A percentile compares a stretch with the other conserved stretches of the same genome.
phyloP scores from a whole-genome alignment of 2,888 invertebrate genomes.

The Ennomos erosarius region DNA sequence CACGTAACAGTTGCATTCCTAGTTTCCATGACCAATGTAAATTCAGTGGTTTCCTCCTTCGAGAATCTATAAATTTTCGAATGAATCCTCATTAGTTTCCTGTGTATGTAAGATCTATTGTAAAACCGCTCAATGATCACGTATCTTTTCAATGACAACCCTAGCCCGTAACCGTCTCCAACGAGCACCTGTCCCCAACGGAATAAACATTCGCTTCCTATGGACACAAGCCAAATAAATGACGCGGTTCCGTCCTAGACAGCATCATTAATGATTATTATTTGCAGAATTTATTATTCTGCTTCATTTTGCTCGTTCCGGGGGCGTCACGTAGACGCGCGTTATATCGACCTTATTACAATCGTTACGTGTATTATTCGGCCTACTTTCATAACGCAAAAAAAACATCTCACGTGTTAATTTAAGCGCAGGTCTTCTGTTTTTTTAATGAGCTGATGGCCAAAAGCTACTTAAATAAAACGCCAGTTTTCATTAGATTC shows the following conservation, averaged over 20 bases:
- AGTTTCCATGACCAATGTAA: too few species aligned
- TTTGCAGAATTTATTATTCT: constrained; percentile 32
- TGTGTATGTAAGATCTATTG: too few species aligned
- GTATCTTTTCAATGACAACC: constrained; percentile 6
- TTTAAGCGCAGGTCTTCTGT: not conserved
- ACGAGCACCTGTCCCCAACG: constrained; percentile 42
- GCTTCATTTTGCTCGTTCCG: constrained; percentile 29
- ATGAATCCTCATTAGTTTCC: too few species aligned
- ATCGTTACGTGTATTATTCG: constrained; percentile 32
- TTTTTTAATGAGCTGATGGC: not conserved
- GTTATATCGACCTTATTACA: constrained; percentile 33
- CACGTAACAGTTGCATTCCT: too few species aligned
- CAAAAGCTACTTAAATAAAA: constrained; percentile 1
- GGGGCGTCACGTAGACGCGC: constrained; percentile 32
- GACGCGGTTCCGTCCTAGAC: constrained; percentile 24
- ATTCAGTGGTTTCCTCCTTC: too few species aligned
- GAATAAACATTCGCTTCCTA: constrained; percentile 42
- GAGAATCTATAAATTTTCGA: too few species aligned
- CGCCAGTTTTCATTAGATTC: constrained; percentile 9
- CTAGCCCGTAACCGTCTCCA: constrained; percentile 31
- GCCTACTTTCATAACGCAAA: constrained; percentile 33
- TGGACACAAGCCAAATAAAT: constrained; percentile 57
- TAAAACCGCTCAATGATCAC: not conserved
- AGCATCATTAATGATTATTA: constrained; percentile 16
- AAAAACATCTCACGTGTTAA: constrained; percentile 11